These are phyloP conservation scores for Sialia sialis DNA, from an alignment of 2,113 vertebrate species.

Conservation along the genomic window DNA sequence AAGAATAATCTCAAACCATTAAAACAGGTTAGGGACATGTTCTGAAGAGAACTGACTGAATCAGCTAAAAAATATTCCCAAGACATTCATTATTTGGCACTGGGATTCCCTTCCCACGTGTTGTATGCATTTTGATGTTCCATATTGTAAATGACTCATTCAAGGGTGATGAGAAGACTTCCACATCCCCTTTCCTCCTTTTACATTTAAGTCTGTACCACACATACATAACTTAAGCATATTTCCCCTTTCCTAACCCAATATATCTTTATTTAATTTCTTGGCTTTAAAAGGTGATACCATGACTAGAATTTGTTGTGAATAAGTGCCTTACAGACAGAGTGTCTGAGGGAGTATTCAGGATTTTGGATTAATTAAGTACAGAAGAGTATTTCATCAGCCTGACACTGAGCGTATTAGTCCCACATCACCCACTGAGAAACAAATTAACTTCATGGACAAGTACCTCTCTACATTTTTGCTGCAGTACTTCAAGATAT, in stretches of 20 bases:
- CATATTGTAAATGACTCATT: background rate
- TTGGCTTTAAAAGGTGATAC: background rate
- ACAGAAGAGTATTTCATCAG: background rate
- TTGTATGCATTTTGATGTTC: background rate
- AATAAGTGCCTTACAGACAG: background rate
- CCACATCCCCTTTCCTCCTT: background rate
- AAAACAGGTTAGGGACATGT: background rate
- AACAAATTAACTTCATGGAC: background rate
- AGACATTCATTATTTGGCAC: background rate
- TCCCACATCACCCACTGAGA: background rate
- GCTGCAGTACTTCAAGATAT: background rate
- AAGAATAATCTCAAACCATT: background rate
- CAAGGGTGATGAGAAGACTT: background rate
- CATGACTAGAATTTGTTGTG: background rate
- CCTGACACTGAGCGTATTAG: background rate
- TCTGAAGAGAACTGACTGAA: background rate
- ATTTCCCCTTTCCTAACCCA: background rate
- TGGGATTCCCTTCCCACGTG: background rate
- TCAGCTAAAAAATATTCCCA: background rate
- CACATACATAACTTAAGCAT: background rate
- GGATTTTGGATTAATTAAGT: background rate
- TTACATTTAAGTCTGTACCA: background rate
- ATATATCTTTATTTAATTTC: background rate
- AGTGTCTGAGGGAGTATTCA: background rate
- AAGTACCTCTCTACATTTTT: background rate